A percentile compares a stretch with the other conserved stretches of the same genome.
Evolutionary conservation across 1,140 invertebrate species (phyloP).

Genomic region (Drosophila bipectinata): DNA sequence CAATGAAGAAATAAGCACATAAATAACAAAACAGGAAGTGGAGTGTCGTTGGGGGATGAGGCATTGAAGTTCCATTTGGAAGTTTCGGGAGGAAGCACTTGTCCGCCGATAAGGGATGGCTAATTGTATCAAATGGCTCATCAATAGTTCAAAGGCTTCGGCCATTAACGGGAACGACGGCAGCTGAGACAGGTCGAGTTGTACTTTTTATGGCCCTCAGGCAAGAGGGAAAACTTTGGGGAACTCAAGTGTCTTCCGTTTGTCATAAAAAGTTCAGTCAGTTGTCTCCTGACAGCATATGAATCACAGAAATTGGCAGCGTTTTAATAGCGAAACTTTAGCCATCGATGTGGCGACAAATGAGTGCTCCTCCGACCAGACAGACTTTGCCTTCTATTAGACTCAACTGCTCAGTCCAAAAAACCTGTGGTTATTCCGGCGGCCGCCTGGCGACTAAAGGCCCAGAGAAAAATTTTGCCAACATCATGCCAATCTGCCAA

Average conservation of each 20-base stretch:
- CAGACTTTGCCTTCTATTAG: conserved; percentile 28
- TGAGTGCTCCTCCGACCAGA: conserved; percentile 43
- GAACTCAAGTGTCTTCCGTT: conserved; percentile 71
- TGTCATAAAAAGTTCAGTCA: conserved; percentile 66
- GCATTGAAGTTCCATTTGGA: background rate
- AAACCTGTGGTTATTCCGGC: conserved; percentile 49
- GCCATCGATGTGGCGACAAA: conserved; percentile 69
- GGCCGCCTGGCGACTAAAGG: conserved; percentile 59
- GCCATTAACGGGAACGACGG: conserved; percentile 49
- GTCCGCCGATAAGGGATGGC: conserved; percentile 17
- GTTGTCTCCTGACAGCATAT: conserved; percentile 58
- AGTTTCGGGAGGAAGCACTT: conserved; percentile 29
- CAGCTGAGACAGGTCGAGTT: conserved; percentile 43
- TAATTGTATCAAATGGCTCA: conserved; percentile 76
- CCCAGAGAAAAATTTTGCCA: conserved; percentile 1
- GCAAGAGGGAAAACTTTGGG: conserved; percentile 46
- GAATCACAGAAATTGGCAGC: conserved; percentile 75
- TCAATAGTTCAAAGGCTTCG: conserved; percentile 75
- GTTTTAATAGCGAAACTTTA: conserved; percentile 76
- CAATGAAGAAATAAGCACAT: conserved; percentile 60
- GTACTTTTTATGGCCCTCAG: conserved; percentile 54
- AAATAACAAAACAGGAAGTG: conserved; percentile 49
- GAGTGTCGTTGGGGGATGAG: background rate
- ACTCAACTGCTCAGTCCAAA: background rate
- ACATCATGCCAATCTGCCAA: conserved; percentile 11